Evolutionary conservation across 2,797 vertebrate species (phyloP).

Genomic region (Characodon lateralis): DNA sequence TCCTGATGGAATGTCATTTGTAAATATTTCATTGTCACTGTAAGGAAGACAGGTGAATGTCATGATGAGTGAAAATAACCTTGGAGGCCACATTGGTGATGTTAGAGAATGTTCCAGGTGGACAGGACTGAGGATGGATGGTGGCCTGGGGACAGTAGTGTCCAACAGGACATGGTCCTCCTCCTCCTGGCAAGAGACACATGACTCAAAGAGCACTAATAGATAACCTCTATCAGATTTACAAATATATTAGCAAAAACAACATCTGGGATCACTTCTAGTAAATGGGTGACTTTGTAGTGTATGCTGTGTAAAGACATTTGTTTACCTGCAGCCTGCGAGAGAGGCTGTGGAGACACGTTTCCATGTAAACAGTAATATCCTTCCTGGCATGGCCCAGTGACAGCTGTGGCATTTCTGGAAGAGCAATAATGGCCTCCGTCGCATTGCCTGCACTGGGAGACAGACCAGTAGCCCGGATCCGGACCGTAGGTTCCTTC

Average conservation of each 20-base stretch:
- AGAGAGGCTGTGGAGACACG: constrained; percentile 76
- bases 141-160: constrained; percentile 85
- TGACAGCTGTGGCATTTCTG: constrained; percentile 80
- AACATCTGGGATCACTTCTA: not conserved
- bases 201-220: not conserved
- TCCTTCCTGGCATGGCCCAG: constrained; percentile 83
- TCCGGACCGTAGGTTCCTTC: constrained; percentile 83
- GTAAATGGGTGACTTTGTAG: not conserved
- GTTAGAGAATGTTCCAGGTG: constrained; percentile 84
- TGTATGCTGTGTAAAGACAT: not conserved
- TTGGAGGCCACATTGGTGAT: constrained; percentile 78
- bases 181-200: constrained; percentile 77
- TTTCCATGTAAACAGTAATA: constrained; percentile 85
- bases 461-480: constrained; percentile 69
- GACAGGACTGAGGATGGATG: constrained; percentile 82
- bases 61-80: constrained; percentile 67
- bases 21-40: constrained; percentile 2
- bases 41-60: constrained; percentile 13
- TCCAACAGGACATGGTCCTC: constrained; percentile 86
- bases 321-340: constrained; percentile 73
- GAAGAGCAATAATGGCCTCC: constrained; percentile 85
- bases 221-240: not conserved
- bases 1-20: not conserved
- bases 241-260: not conserved
- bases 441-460: constrained; percentile 83